These are phyloP conservation scores for Ametastegia equiseti DNA, from an alignment of 2,888 invertebrate species.

Conservation along the genomic window DNA sequence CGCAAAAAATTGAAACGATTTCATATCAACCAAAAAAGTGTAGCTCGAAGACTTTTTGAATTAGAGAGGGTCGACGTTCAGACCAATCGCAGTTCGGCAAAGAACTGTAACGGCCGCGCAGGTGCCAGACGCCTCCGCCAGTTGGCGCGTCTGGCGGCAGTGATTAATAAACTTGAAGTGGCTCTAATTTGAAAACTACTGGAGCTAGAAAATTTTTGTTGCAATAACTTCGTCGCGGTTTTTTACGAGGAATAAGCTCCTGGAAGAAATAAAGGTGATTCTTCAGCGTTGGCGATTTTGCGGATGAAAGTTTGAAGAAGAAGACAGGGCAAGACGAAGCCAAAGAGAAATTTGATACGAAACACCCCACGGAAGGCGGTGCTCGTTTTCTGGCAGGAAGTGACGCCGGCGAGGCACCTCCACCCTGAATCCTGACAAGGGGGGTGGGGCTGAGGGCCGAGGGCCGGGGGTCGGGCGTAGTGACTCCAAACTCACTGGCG, in stretches of 20 bases:
- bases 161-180: neutral
- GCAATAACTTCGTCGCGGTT: neutral
- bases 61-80: neutral
- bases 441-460: slow-evolving; percentile 4
- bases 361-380: neutral
- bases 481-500: slow-evolving; percentile 38
- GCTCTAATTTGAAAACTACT: neutral
- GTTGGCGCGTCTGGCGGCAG: neutral
- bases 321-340: neutral
- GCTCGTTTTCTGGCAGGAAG: slow-evolving; percentile 17
- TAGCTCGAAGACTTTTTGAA: neutral
- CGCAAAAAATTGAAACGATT: neutral
- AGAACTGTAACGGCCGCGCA: neutral
- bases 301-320: neutral
- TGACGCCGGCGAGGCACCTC: slow-evolving; percentile 22
- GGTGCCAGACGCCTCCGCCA: neutral
- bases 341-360: neutral
- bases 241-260: neutral
- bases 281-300: neutral
- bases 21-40: neutral
- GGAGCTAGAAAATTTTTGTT: neutral
- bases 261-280: neutral
- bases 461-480: no score
- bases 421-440: slow-evolving; percentile 1
- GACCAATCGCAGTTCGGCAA: neutral